phyloP scores from a whole-genome alignment of 35 echinoderm and acorn worm species.

The Diadema setosum region DNA sequence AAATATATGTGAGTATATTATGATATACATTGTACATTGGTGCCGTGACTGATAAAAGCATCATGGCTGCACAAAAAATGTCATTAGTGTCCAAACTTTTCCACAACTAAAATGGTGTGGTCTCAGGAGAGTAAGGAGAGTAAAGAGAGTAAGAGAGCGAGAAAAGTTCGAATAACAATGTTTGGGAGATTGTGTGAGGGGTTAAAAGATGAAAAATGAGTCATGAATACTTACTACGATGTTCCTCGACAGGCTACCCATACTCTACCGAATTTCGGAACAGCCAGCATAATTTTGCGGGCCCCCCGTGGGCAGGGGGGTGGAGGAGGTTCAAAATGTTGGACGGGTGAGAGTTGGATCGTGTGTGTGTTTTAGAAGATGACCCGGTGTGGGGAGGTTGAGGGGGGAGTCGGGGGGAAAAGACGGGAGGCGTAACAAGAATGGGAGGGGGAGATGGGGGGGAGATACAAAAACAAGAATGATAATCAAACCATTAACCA shows the following conservation, averaged over 20 bases:
- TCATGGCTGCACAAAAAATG: too few species aligned
- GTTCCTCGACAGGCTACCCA: constrained; percentile 53
- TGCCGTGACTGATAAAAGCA: too few species aligned
- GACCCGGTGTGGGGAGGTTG: neutral
- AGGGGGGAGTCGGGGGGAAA: neutral
- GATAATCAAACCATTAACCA: neutral
- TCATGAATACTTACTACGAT: constrained; percentile 69
- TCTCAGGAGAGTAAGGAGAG: too few species aligned
- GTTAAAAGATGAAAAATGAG: neutral
- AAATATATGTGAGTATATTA: too few species aligned
- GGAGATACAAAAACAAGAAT: constrained; percentile 34
- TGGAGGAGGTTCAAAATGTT: neutral
- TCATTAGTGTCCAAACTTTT: too few species aligned
- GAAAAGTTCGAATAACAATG: neutral
- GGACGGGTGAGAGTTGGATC: neutral
- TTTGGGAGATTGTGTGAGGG: neutral
- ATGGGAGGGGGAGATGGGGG: constrained; percentile 15
- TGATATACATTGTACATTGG: too few species aligned
- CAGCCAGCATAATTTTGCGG: neutral
- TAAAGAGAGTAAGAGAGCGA: neutral
- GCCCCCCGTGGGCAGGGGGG: constrained; percentile 6
- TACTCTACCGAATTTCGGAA: constrained; percentile 38
- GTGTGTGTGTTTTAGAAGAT: neutral
- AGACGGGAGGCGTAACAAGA: neutral
- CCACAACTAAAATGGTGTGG: too few species aligned